These are phyloP conservation scores for Hydrozoanthus tunicans DNA, from an alignment of 64 coral and sea anemone genomes.

Conservation along the genomic window DNA sequence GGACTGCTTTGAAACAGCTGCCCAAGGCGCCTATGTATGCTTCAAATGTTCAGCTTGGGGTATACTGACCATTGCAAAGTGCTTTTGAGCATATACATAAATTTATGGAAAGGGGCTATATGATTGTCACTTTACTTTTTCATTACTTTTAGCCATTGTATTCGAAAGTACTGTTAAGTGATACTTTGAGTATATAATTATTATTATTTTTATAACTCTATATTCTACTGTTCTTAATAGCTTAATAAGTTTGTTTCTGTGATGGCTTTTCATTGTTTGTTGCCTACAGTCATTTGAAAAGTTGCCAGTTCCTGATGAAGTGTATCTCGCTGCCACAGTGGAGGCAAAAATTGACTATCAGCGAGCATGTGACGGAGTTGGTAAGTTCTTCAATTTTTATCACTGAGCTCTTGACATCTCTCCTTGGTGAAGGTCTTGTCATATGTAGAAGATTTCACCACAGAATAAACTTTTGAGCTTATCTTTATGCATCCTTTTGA, in stretches of 20 bases:
- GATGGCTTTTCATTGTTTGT: neutral
- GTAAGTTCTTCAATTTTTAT: constrained; percentile 16
- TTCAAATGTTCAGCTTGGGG: too few relatives aligned
- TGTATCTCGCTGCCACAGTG: constrained; percentile 76
- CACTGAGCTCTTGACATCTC: neutral
- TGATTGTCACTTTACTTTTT: too few relatives aligned
- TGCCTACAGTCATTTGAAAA: constrained; percentile 71
- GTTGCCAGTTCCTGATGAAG: constrained; percentile 76
- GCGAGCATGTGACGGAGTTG: constrained; percentile 74
- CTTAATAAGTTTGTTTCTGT: neutral
- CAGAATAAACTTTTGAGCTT: too few relatives aligned
- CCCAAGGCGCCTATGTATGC: too few relatives aligned
- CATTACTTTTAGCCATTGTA: too few relatives aligned
- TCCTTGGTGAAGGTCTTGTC: neutral
- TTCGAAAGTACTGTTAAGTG: too few relatives aligned
- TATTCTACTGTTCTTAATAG: neutral
- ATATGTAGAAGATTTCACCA: neutral
- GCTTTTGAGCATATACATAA: too few relatives aligned
- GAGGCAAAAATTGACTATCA: constrained; percentile 86
- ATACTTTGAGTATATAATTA: too few relatives aligned
- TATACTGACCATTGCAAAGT: too few relatives aligned
- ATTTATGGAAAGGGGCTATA: too few relatives aligned
- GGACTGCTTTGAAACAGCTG: too few relatives aligned
- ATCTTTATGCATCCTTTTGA: too few relatives aligned
- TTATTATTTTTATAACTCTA: neutral